Base-by-base conservation (phyloP, 2,888 invertebrate genomes). In the Eledona agricola region DNA sequence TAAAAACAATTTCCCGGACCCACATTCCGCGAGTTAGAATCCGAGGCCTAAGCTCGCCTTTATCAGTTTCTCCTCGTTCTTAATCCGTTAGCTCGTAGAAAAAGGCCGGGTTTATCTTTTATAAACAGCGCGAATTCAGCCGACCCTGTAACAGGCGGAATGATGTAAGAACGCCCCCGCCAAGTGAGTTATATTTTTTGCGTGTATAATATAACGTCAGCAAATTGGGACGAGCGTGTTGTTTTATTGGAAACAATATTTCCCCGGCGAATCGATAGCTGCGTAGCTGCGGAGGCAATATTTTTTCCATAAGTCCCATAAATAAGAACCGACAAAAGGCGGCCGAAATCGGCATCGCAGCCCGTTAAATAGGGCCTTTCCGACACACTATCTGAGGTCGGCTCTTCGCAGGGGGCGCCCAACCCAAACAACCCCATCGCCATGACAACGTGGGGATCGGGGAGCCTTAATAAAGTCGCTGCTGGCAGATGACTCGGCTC, bases 391-490 rank as follows among this genome's bases (percentile, higher is more conserved):
- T 45, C 34, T 45, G 25, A 31, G 31, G n/a, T n/a, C 20, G 23
- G 25, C 45, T 25, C 19, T 19, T 4, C 19, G 9, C 4, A 10
- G 49, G 47, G 54, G 51, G 17, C 35, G 42, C 46, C 25, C 55
- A 57, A 46, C 40, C 59, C 52, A 62, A 61, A 62, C 60, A 52
- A 54, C 55, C 57, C 53, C 53, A 66, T 69, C 56, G 59, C 61
- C 55, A 66, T 69, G 62, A 59, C 55, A 59, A 69, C 69, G 55
- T 57, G 59, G 51, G 56, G 60, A 56, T 58, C 55, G 57, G 58
- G 15, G 17, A 45, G 55, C 68, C 66, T 68, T 67, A 68, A 69
- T 68, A 67, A 66, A 67, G 64, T 66, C 59, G 64, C 60, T 59
- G 60, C 58, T 54, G 60, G 55, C 59, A 60, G 50, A 58, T 16